Evolutionary conservation across 2,888 invertebrate species (phyloP), one percentile per base, ranked within the genome.

Genomic region (Drosophila nigritarsus): DNA sequence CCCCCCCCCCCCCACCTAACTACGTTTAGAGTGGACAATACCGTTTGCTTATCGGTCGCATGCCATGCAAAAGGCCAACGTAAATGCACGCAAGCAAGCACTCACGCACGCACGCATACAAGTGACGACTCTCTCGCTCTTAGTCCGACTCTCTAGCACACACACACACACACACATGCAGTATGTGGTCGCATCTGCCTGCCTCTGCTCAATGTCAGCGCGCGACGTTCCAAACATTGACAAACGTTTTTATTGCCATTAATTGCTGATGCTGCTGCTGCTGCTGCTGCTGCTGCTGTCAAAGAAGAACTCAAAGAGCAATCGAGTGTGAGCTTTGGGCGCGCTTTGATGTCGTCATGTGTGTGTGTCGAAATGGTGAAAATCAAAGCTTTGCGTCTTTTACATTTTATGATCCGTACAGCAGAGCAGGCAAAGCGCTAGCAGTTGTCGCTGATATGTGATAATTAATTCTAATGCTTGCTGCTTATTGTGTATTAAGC

Each of bases 21-120:
- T 40, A 29, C 51, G 63, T 58, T 60, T 53, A 80, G 73, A 80
- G 80, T 71, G 80, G 74, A 68, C 78, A 73, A 73, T 81, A 81
- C 65, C 68, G 82, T 78, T 77, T 68, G 84, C 84, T 81, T 82
- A 82, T 83, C 86, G 76, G 80, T 70, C 73, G 76, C 76, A 79
- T 73, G 86, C 80, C 80, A 69, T 66, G 50, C 66, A 48, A 51
- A 51, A 75, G 24, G 20, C 15, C 15, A 56, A 65, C 49, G 30
- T 51, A 64, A n/a, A 71, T 62, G 45, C 34, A 53, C 27, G 13
- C 38, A 55, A 30, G 42, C 50, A 45, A 24, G 20, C 58, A 51
- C 45, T 42, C 36, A 38, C 3, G 38, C 34, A 34, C 54, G 40
- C 13, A 48, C 51, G 32, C 24, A 30, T 36, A 59, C 54, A 58